These are phyloP conservation scores for Sturmia bella DNA, from an alignment of 2,888 invertebrate species.

Conservation along the genomic window DNA sequence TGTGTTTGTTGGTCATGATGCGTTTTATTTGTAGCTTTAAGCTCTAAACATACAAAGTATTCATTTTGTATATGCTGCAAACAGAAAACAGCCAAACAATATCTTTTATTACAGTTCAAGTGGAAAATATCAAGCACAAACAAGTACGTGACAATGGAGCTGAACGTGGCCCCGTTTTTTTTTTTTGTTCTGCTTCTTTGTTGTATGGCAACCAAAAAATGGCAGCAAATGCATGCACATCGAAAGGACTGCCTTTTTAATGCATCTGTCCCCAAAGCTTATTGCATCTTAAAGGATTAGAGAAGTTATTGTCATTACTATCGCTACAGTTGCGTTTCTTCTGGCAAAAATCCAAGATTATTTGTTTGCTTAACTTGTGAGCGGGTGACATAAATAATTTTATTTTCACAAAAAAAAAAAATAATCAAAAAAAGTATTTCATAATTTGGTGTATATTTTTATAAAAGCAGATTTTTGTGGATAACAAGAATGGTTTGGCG, in stretches of 20 bases:
- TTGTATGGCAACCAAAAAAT: neutral
- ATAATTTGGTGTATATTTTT: too few species aligned
- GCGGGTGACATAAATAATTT: constrained; percentile 28
- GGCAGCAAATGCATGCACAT: neutral
- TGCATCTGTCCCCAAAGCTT: neutral
- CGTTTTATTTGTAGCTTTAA: constrained; percentile 13
- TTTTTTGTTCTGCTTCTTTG: neutral
- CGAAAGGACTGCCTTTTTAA: neutral
- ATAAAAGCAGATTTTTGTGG: too few species aligned
- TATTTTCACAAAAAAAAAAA: neutral
- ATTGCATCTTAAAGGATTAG: constrained; percentile 30
- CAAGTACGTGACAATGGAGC: constrained; percentile 46
- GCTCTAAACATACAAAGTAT: neutral
- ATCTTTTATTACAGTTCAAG: constrained; percentile 50
- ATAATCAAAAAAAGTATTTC: too few species aligned
- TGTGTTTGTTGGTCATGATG: constrained; percentile 24
- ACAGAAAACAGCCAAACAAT: neutral
- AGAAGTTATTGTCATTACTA: constrained; percentile 43
- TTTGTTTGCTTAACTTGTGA: constrained; percentile 25
- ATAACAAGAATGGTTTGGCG: too few species aligned
- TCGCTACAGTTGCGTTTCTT: constrained; percentile 8
- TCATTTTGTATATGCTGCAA: neutral
- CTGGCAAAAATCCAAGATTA: constrained; percentile 54
- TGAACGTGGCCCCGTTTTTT: neutral
- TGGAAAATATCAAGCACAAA: constrained; percentile 44